Percentiles rank a stretch among this genome's conserved stretches.
These are phyloP conservation scores for Cydia pomonella DNA, from an alignment of 1,140 invertebrate species.

Conservation along the genomic window DNA sequence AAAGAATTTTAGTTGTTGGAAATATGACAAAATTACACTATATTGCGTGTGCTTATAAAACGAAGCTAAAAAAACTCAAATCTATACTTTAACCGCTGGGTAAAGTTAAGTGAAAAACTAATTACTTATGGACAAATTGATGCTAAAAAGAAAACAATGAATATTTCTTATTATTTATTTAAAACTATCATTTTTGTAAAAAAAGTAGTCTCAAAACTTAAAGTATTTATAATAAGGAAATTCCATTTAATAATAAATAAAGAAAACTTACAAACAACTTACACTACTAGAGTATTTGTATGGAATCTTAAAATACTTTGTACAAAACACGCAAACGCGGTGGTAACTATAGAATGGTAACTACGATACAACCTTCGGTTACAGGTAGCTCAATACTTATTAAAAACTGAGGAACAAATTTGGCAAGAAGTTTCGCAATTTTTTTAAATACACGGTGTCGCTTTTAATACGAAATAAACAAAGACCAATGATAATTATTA, in stretches of 20 bases:
- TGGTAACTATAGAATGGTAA: background rate
- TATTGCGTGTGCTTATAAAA: too few relatives aligned
- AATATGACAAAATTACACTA: too few relatives aligned
- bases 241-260: slow-evolving; percentile 14
- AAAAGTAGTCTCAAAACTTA: background rate
- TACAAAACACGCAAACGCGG: slow-evolving; percentile 4
- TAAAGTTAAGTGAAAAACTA: too few relatives aligned
- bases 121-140: too few relatives aligned
- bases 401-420: too few relatives aligned
- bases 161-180: slow-evolving; percentile 5
- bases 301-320: slow-evolving; percentile 14
- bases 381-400: background rate
- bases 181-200: background rate
- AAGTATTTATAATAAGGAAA: background rate
- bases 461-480: too few relatives aligned
- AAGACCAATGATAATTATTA: too few relatives aligned
- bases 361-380: background rate
- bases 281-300: background rate
- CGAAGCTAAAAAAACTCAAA: too few relatives aligned
- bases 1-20: too few relatives aligned
- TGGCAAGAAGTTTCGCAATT: too few relatives aligned
- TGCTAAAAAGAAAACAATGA: background rate
- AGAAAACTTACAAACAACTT: slow-evolving; percentile 10
- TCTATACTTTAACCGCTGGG: too few relatives aligned
- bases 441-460: too few relatives aligned